A percentile compares a stretch with the other conserved stretches of the same genome.
Conservation (phyloP, 2,888 invertebrate genomes). For the Lydus trimaculatus region DNA sequence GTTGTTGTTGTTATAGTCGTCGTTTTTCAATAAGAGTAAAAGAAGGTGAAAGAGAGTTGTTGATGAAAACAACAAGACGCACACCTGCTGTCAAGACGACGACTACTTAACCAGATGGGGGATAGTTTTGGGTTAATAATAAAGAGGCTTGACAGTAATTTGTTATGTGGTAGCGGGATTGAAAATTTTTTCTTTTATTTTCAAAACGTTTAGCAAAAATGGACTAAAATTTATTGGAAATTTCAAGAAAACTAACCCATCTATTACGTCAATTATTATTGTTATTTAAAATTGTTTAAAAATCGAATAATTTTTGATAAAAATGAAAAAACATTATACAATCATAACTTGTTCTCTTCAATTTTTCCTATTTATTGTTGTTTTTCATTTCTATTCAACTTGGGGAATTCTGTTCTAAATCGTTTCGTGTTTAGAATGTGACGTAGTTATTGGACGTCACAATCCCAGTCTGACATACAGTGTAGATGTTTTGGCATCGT, state of each 20-base stretch:
- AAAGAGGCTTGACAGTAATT: background rate
- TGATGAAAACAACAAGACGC: constrained; percentile 9
- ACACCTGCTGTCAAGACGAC: constrained; percentile 25
- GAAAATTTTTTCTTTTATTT: too few relatives aligned
- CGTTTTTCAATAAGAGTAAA: background rate
- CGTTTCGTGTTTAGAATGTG: constrained; percentile 32
- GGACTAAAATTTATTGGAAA: too few relatives aligned
- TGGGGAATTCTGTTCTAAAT: constrained; percentile 1
- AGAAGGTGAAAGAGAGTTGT: constrained; percentile 19
- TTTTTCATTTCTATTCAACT: background rate
- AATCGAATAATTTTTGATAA: background rate
- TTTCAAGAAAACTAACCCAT: background rate
- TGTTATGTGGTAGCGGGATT: too few relatives aligned
- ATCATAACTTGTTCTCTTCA: too few relatives aligned
- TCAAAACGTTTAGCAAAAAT: too few relatives aligned
- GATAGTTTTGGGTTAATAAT: background rate
- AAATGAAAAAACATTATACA: too few relatives aligned
- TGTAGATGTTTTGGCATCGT: constrained; percentile 21
- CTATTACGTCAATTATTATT: too few relatives aligned
- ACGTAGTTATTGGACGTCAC: constrained; percentile 41
- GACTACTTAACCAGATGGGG: constrained; percentile 3
- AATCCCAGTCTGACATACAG: constrained; percentile 37
- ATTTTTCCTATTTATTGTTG: background rate
- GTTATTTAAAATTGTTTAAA: too few relatives aligned
- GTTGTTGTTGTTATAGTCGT: background rate